phyloP scores from a whole-genome alignment of 1,140 invertebrate species.

The Saccostrea echinata region DNA sequence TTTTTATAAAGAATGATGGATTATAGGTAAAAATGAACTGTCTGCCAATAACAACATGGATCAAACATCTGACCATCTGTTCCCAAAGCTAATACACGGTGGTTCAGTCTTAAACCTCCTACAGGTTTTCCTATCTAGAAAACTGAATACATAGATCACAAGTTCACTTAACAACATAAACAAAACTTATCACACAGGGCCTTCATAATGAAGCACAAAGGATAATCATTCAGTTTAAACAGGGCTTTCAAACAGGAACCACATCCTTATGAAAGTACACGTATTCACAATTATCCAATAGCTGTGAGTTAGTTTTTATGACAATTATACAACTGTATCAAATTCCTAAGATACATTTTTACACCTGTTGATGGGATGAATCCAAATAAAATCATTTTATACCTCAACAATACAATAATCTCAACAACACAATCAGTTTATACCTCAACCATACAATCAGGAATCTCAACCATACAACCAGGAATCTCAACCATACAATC shows the following conservation, averaged over 20 bases:
- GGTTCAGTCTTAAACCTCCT: neutral
- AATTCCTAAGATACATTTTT: too few relatives aligned
- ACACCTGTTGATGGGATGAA: too few relatives aligned
- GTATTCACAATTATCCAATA: neutral
- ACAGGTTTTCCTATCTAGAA: neutral
- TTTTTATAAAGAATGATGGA: neutral
- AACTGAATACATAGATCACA: neutral
- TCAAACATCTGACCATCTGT: constrained; percentile 19
- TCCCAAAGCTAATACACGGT: neutral
- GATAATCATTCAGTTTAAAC: neutral
- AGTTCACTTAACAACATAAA: constrained; percentile 23
- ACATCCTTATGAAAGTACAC: neutral
- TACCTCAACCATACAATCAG: too few relatives aligned
- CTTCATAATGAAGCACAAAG: neutral
- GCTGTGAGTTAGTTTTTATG: too few relatives aligned
- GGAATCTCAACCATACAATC: too few relatives aligned
- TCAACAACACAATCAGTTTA: too few relatives aligned
- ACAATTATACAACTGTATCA: too few relatives aligned
- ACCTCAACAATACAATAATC: too few relatives aligned
- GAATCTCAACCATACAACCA: too few relatives aligned
- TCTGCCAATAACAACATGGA: constrained; percentile 5
- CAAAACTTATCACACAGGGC: neutral
- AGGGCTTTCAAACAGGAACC: neutral
- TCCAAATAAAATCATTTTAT: too few relatives aligned
- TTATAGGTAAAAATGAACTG: neutral